Conservation (phyloP, 2,888 invertebrate genomes). For the Chymomyza caudatula region DNA sequence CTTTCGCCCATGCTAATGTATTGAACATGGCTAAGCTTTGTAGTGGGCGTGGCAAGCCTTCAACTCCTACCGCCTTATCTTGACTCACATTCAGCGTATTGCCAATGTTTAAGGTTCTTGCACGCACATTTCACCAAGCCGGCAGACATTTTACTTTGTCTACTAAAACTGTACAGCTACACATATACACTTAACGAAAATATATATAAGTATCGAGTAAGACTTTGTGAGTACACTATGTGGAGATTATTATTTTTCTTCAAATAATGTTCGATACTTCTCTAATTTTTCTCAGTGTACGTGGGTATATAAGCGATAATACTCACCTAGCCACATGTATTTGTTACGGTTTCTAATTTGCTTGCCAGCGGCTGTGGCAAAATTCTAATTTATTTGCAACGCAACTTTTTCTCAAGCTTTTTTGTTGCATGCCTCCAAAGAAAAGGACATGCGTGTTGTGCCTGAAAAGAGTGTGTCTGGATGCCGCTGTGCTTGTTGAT, state of each 20-base stretch:
- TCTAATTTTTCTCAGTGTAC: constrained; percentile 13
- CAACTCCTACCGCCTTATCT: background rate
- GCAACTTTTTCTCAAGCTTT: constrained; percentile 51
- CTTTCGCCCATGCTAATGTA: constrained; percentile 1
- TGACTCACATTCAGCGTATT: background rate
- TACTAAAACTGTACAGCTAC: background rate
- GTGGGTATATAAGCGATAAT: constrained; percentile 42
- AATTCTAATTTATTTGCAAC: constrained; percentile 67
- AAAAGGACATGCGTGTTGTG: background rate
- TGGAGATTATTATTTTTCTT: too few species aligned
- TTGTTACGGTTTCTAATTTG: constrained; percentile 65
- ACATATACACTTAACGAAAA: background rate
- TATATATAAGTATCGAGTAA: background rate
- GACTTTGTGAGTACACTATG: too few species aligned
- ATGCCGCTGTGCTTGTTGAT: constrained; percentile 29
- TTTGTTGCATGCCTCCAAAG: constrained; percentile 12
- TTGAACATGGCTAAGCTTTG: background rate
- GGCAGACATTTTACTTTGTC: background rate
- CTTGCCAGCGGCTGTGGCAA: constrained; percentile 52
- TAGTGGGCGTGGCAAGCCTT: background rate
- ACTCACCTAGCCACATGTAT: constrained; percentile 50
- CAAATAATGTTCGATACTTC: too few species aligned
- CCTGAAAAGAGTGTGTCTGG: background rate
- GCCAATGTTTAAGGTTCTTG: background rate
- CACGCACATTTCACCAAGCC: background rate